Evolutionary conservation across 64 coral and sea anemone species (phyloP).

Genomic region (Cladopsammia gracilis): DNA sequence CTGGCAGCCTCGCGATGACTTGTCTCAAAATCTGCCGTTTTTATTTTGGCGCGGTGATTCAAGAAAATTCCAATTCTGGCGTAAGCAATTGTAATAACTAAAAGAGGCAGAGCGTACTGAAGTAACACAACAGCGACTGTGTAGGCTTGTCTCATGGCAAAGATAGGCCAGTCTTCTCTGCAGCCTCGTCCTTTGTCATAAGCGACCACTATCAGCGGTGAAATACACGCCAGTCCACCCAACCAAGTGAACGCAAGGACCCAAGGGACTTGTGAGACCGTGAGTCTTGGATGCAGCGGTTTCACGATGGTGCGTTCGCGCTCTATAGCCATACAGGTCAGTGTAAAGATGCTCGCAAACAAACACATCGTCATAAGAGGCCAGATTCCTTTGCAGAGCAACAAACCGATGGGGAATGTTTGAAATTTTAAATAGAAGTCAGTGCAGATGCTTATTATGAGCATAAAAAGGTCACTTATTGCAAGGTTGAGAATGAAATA

Average conservation of each 20-base stretch:
- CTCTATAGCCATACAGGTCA: slow-evolving; percentile 87
- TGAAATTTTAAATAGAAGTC: slow-evolving; percentile 76
- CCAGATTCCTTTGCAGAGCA: slow-evolving; percentile 86
- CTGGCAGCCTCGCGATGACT: not conserved
- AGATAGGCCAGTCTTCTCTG: slow-evolving; percentile 71
- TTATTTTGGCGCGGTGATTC: slow-evolving; percentile 22
- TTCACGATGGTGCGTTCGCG: slow-evolving; percentile 64
- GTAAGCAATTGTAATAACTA: slow-evolving; percentile 79
- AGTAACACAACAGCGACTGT: slow-evolving; percentile 52
- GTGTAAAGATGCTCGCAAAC: slow-evolving; percentile 78
- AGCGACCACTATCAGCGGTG: slow-evolving; percentile 70
- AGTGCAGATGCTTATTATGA: slow-evolving; percentile 65
- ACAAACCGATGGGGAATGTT: slow-evolving; percentile 31
- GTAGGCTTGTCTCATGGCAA: slow-evolving; percentile 63
- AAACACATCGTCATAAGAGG: slow-evolving; percentile 83
- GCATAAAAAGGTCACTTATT: slow-evolving; percentile 57
- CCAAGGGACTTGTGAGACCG: not conserved
- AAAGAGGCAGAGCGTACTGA: slow-evolving; percentile 73
- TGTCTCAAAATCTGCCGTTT: not conserved
- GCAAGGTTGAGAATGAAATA: slow-evolving; percentile 80
- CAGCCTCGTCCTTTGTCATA: slow-evolving; percentile 46
- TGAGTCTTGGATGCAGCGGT: slow-evolving; percentile 50
- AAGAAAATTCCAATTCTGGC: slow-evolving; percentile 60
- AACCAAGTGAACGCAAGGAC: slow-evolving; percentile 59
- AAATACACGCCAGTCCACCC: slow-evolving; percentile 55